phyloP scores from a whole-genome alignment of 2,797 vertebrate species.

The Tiaroga cobitis region DNA sequence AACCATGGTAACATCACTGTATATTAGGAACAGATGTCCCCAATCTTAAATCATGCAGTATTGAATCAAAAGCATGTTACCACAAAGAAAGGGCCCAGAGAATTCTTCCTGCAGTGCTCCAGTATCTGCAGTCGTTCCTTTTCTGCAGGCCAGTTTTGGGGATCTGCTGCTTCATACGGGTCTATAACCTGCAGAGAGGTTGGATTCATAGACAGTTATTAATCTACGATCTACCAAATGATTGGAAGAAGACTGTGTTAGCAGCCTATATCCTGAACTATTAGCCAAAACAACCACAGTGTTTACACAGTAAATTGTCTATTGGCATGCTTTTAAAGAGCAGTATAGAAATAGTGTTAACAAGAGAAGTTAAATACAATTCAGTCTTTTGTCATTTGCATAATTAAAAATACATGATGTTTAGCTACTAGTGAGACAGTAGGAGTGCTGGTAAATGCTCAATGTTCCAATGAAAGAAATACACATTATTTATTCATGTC shows the following conservation, averaged over 20 bases:
- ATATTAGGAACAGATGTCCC: not conserved
- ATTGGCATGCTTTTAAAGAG: not conserved
- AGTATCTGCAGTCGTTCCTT: conserved; percentile 74
- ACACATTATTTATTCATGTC: conserved; percentile 23
- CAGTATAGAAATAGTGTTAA: not conserved
- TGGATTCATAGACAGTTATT: not conserved
- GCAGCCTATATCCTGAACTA: not conserved
- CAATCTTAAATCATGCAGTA: not conserved
- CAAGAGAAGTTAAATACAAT: not conserved
- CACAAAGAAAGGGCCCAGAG: conserved; percentile 80
- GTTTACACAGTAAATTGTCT: not conserved
- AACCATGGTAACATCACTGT: not conserved
- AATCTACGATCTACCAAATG: not conserved
- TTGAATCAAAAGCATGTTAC: conserved; percentile 63
- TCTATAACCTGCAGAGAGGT: conserved; percentile 76
- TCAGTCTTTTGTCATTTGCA: conserved; percentile 5
- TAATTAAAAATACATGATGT: conserved; percentile 33
- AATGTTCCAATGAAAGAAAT: not conserved
- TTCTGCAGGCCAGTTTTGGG: conserved; percentile 70
- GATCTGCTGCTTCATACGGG: conserved; percentile 76
- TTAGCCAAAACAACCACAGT: not conserved
- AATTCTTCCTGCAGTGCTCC: conserved; percentile 74
- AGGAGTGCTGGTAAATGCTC: not conserved
- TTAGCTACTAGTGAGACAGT: not conserved
- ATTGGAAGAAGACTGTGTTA: not conserved